Evolutionary conservation across 2,113 vertebrate species (phyloP), one percentile per base, ranked within the genome.

Genomic region (Phylloscopus trochiloides): DNA sequence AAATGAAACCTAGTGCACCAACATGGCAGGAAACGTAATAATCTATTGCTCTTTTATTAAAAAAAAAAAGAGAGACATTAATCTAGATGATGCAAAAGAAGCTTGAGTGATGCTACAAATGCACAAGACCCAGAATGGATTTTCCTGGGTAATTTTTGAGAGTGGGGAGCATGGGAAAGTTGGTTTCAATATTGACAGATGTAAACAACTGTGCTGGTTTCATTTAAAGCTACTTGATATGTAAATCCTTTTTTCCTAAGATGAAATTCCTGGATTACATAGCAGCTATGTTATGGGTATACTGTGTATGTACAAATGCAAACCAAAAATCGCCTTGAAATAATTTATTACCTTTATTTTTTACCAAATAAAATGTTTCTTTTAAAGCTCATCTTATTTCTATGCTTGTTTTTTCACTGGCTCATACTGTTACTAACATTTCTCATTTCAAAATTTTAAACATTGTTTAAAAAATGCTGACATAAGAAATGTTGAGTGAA

Each of bases 291-390:
- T 77, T 66, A 90, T 24, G 34, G 62, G 54, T 88, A 55, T 86
- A 88, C 74, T 59, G 31, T 93, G 47, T 95, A 59, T 92, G 90
- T 86, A 92, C 55, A 93, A 57, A 80, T 92, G 58, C 63, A 92
- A 96, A 43, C 54, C 54, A 77, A 93, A 96, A 94, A 48, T 50
- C 93, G 47, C 61, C 75, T 82, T 80, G 55, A 96, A 94, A 94
- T 97, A 96, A 97, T 95, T 97, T 97, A 97, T 97, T 97, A 72
- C 61, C 29, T 94, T 55, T 91, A 72, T 95, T 96, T 97, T 97
- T 94, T 94, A 97, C 82, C 94, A 96, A 97, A 95, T 97, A 96
- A 96, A 97, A 78, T 83, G 57, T 94, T 96, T 93, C 91, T 90
- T 94, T 83, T 86, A 88, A 96, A 95, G n/a, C 40, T 86, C 51